Evolutionary conservation across 2,113 vertebrate species (phyloP).

Genomic region (Callipepla squamata): DNA sequence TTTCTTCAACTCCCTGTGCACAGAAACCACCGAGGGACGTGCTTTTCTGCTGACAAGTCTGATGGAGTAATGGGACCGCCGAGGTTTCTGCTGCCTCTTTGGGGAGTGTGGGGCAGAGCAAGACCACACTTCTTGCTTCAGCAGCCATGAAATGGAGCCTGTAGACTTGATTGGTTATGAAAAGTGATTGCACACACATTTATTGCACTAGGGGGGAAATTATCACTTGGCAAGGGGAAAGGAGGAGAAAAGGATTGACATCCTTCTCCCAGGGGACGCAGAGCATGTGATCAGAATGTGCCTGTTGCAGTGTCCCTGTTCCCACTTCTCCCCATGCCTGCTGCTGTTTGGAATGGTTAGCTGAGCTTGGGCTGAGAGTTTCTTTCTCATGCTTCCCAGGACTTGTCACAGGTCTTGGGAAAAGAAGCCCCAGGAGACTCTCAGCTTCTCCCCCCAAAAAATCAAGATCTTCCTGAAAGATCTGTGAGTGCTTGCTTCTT

Average conservation of each 20-base stretch:
- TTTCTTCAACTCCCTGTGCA: not conserved
- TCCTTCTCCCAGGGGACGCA: not conserved
- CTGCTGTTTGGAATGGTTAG: not conserved
- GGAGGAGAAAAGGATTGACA: not conserved
- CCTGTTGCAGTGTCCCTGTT: not conserved
- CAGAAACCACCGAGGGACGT: not conserved
- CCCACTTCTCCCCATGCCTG: not conserved
- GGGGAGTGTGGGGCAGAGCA: not conserved
- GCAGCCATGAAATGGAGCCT: not conserved
- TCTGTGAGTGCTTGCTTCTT: accelerated
- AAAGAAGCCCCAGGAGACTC: not conserved
- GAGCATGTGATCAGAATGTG: accelerated
- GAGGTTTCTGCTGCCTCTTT: not conserved
- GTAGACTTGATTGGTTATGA: not conserved
- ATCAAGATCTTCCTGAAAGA: not conserved
- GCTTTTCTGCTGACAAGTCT: not conserved
- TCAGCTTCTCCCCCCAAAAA: not conserved
- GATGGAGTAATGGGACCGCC: not conserved
- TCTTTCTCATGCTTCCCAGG: not conserved
- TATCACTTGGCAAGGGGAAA: not conserved
- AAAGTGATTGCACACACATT: not conserved
- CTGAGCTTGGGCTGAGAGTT: not conserved
- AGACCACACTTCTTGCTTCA: not conserved
- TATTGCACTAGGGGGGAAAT: conserved; percentile 6
- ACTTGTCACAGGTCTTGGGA: not conserved